phyloP scores from a whole-genome alignment of 2,113 vertebrate species.

The Campylomormyrus numenius region DNA sequence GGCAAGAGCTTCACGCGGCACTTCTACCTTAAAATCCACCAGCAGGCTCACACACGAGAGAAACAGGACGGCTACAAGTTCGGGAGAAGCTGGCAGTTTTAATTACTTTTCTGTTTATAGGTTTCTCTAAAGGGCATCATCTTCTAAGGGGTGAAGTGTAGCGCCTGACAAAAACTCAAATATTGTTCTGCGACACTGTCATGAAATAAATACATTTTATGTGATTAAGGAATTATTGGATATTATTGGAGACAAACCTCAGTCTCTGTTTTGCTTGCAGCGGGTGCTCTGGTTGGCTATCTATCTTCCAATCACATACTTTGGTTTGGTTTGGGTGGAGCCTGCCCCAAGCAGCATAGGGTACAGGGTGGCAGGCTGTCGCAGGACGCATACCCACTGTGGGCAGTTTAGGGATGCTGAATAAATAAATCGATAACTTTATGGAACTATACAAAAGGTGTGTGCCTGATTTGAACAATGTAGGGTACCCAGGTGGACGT shows the following conservation, averaged over 20 bases:
- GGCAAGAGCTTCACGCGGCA: neutral
- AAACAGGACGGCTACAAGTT: neutral
- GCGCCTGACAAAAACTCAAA: neutral
- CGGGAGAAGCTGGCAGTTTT: neutral
- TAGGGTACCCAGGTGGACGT: neutral
- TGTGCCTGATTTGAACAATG: neutral
- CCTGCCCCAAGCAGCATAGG: neutral
- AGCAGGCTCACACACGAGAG: neutral
- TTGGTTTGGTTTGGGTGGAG: neutral
- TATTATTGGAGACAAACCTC: neutral
- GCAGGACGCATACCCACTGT: neutral
- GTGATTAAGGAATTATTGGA: neutral
- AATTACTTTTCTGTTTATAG: neutral
- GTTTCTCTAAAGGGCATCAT: neutral
- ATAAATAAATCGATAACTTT: neutral
- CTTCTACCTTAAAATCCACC: conserved; percentile 3
- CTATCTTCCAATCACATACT: neutral
- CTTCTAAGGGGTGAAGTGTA: neutral
- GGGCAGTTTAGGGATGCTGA: neutral
- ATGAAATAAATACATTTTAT: neutral
- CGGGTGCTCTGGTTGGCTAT: neutral
- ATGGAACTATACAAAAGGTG: neutral
- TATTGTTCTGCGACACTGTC: neutral
- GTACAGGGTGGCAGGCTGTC: neutral
- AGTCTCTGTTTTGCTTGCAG: neutral